A percentile compares a stretch with the other conserved stretches of the same genome.
These are phyloP conservation scores for Rhizoglyphus robini DNA, from an alignment of 1,140 invertebrate genomes.

Conservation along the genomic window DNA sequence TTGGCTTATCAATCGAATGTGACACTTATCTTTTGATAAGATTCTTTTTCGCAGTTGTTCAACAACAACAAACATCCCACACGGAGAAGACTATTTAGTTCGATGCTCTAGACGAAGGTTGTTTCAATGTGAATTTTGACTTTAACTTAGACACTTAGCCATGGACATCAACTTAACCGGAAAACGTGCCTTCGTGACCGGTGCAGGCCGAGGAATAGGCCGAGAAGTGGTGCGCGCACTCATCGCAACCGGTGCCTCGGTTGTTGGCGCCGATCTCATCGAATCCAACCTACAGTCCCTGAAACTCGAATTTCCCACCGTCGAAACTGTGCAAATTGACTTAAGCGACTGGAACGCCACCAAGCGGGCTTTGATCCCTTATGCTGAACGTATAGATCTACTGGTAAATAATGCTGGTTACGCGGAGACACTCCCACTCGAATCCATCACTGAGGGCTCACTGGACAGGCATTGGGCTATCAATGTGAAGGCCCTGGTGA, in stretches of 20 bases:
- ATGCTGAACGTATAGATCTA: conserved; percentile 45
- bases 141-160: too few species aligned
- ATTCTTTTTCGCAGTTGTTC: too few species aligned
- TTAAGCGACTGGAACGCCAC: conserved; percentile 60
- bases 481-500: conserved; percentile 70
- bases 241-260: conserved; percentile 48
- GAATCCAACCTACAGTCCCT: conserved; percentile 18
- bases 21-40: too few species aligned
- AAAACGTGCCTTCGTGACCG: conserved; percentile 67
- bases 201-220: conserved; percentile 55
- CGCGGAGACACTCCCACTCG: conserved; percentile 45
- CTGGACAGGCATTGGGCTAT: conserved; percentile 48
- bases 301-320: conserved; percentile 34
- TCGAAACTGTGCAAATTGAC: conserved; percentile 50
- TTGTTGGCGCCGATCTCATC: conserved; percentile 56
- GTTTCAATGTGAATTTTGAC: too few species aligned
- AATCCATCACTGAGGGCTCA: conserved; percentile 47
- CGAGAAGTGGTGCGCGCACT: conserved; percentile 45
- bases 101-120: too few species aligned
- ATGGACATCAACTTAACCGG: conserved; percentile 50
- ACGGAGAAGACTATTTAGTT: too few species aligned
- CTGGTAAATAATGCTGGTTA: conserved; percentile 71
- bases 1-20: too few species aligned
- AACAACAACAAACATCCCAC: too few species aligned
- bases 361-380: conserved; percentile 37